Base-by-base conservation (phyloP, 2,797 vertebrate genomes). In the Psittacula echo region DNA sequence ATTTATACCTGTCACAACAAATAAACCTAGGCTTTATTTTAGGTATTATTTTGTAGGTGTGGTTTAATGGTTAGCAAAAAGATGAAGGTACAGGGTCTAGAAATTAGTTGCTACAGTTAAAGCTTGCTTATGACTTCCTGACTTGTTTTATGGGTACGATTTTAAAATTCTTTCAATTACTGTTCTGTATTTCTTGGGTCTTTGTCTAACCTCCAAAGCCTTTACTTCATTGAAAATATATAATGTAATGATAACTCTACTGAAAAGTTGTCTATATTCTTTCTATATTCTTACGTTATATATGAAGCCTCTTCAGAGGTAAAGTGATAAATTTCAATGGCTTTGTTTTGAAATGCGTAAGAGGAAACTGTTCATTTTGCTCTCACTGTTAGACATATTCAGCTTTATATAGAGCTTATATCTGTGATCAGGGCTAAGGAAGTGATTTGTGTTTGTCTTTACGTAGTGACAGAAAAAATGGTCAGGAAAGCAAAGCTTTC, bases 101-200 rank as follows among this genome's bases (percentile, higher is more conserved):
- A 56, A 81, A 48, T 14, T 67, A 54, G 19, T 42, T 94, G 27
- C 13, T 62, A 21, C 64, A 30, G 30, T 95, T 77, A 94, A 90
- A 81, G 50, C 56, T 45, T 74, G 23, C 41, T 81, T 86, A 26
- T 71, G 54, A 68, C 66, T 80, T 60, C 23, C 88, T 37, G 61
- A 83, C 53, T 82, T 86, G 10, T 78, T 95, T 83, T 85, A 78
- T 29, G 93, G 93, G 83, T 96, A 82, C 90, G 61, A 26, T n/a
- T 65, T 51, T 41, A 72, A 34, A 27, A 42, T 41, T 41, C 13
- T 47, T 54, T 75, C 41, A 54, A 13, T 45, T 45, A 50, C 9
- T 73, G 11, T 91, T 70, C 29, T 70, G 10, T 66, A 41, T 53
- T 65, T 37, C 61, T 58, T 71, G 37, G 13, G 20, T 65, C 21